Evolutionary conservation across 2,113 vertebrate species (phyloP), one percentile per base, ranked within the genome.

Genomic region (Lathamus discolor): DNA sequence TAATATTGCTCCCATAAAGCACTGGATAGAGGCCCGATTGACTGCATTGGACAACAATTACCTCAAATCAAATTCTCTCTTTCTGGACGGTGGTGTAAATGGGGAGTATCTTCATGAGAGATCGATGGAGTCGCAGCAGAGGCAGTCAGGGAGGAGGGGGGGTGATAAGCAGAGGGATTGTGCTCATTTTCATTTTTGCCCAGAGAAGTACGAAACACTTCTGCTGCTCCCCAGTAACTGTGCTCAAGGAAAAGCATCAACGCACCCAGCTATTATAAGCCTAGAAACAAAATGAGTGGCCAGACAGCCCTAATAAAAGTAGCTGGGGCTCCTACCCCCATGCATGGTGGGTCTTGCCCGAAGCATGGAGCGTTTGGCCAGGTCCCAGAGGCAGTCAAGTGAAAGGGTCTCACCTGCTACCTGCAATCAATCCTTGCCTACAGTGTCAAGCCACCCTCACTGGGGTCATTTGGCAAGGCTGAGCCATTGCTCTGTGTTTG

Each of bases 371-470:
- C 10, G 3, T 90, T 92, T 81, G 93, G 88, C 95, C 73, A 17
- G 7, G 22, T 95, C 97, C 93, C 96, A 83, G 94, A 93, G 95
- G 96, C 86, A 86, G 95, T 46, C 72, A 51, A 76, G 85, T 66
- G 88, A 51, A 91, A 95, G 95, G 87, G 78, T 91, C 93, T 96
- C 97, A 97, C 96, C 97, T 97, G 90, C 86, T 97, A 86, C 95
- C 96, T 96, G 95, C 96, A 94, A 97, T 98, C 97, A 96, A 95
- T 97, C 97, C 95, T 92, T 29, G 95, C 95, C 95, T 91, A 13
- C 78, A 37, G 93, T 92, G 97, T 88, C 95, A 90, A 66, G 49
- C 57, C 11, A 39, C 52, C 54, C 96, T 91, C 94, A 14, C 4
- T 4, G 6, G 51, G 97, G 96, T 97, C 97, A 96, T 18, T 86